These are phyloP conservation scores for Lacerta agilis DNA, from an alignment of 2,797 vertebrate genomes.

Conservation along the genomic window DNA sequence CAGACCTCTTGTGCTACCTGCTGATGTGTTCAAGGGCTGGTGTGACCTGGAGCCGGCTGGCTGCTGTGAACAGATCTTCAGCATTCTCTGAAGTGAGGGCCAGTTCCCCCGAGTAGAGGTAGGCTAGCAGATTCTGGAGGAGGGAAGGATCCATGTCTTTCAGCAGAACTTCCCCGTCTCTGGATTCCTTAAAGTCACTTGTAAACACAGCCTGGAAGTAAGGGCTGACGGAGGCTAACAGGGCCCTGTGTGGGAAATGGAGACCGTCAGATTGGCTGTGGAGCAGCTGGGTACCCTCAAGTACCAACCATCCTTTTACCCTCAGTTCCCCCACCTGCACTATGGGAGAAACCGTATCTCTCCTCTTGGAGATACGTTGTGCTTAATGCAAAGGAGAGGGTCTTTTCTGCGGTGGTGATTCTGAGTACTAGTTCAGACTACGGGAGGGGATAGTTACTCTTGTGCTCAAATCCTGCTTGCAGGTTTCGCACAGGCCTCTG, in stretches of 20 bases:
- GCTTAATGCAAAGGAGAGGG: too few relatives aligned
- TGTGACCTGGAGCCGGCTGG: conserved; percentile 86
- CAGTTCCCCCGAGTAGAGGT: conserved; percentile 17
- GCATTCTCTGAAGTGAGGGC: conserved; percentile 76
- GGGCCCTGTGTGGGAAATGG: not conserved
- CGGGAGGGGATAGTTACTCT: too few relatives aligned
- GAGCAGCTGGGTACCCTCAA: too few relatives aligned
- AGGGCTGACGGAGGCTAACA: conserved; percentile 23
- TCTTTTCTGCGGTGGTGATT: too few relatives aligned
- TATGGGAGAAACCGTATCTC: not conserved
- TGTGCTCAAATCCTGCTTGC: too few relatives aligned
- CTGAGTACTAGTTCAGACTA: too few relatives aligned
- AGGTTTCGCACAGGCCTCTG: too few relatives aligned
- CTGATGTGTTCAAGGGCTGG: conserved; percentile 85
- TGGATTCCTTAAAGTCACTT: conserved; percentile 8
- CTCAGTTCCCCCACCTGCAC: not conserved
- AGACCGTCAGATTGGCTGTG: not conserved
- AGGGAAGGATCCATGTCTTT: not conserved
- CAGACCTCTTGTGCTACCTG: conserved; percentile 79
- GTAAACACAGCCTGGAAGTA: conserved; percentile 24
- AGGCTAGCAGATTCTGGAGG: conserved; percentile 4
- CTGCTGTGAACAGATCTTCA: conserved; percentile 84
- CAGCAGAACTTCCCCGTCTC: not conserved
- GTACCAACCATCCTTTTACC: too few relatives aligned
- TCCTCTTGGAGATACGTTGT: too few relatives aligned